Conservation (phyloP, 2,113 vertebrate genomes). For the Psammodynastes pulverulentus region DNA sequence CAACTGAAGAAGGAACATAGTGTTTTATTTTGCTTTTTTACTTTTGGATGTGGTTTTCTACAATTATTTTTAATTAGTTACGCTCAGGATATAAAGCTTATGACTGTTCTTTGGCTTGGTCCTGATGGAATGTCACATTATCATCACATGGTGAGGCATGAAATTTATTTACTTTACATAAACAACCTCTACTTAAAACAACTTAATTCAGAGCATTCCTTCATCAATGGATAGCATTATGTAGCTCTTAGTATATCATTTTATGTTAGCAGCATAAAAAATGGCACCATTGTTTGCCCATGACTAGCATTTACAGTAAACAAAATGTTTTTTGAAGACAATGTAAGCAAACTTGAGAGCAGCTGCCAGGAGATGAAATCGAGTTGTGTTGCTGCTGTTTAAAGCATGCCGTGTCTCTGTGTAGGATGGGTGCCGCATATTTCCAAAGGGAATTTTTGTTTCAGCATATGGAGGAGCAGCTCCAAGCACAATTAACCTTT, state of each 20-base stretch:
- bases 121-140: constrained; percentile 87
- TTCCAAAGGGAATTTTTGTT: constrained; percentile 39
- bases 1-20: constrained; percentile 17
- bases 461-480: constrained; percentile 31
- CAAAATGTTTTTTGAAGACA: constrained; percentile 88
- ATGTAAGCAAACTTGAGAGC: constrained; percentile 71
- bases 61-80: constrained; percentile 93
- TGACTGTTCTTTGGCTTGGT: constrained; percentile 73
- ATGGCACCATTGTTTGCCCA: constrained; percentile 75
- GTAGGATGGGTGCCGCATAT: constrained; percentile 53
- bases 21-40: constrained; percentile 47
- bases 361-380: constrained; percentile 75
- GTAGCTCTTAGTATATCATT: constrained; percentile 59
- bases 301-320: constrained; percentile 80
- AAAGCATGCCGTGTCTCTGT: constrained; percentile 62
- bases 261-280: constrained; percentile 67
- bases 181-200: constrained; percentile 80
- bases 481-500: constrained; percentile 37
- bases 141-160: constrained; percentile 91
- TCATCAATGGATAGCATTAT: constrained; percentile 74
- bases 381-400: constrained; percentile 54
- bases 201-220: constrained; percentile 73
- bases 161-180: constrained; percentile 89
- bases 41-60: constrained; percentile 83
- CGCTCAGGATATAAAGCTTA: constrained; percentile 73